Evolutionary conservation across 2,888 invertebrate species (phyloP), one percentile per base, ranked within the genome.

Genomic region (Hypercompe scribonia): DNA sequence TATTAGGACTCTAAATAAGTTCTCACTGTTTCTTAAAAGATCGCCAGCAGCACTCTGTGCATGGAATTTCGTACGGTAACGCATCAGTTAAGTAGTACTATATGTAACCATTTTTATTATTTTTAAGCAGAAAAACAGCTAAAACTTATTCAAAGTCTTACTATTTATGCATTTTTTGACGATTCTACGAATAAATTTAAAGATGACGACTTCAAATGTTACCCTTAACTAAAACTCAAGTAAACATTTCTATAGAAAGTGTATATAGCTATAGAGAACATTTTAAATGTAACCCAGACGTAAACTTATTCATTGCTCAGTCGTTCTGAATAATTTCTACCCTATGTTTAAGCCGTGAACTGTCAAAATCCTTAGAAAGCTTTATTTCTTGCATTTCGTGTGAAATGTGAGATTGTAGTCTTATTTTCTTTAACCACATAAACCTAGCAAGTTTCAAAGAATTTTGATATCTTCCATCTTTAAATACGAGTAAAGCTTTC

Each of bases 391-490:
- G 28, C 15, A 13, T 31, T 61, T 61, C 61, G 15, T 18, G 61
- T 31, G 15, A 61, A 28, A 28, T 61, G 31, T 31, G 31, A 61
- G 61, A 61, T 61, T 31, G 5, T 18, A 61, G 28, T 28, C 61
- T 61, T 2, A 31, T 46, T 70, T 70, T 46, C 70, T 64, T 64
- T 28, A 70, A 70, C 61, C 18, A 61, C 31, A 61, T 61, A 31
- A 61, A 61, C 31, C 18, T 31, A 18, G 61, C 58, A 61, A 46
- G n/a, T 64, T 70, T 33, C 42, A 34, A 46, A 46, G 42, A 70
- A 31, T 42, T 15, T n/a, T 34, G 3, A n/a, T 34, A 64, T 70
- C 69, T 64, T n/a, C 1, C 3, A 70, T 70, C 46, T 34, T 64
- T 63, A 46, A 21, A 21, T 46, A 13, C 24, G 24, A 50, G 42